Evolutionary conservation across 2,888 invertebrate species (phyloP), one percentile per base, ranked within the genome.

Genomic region (Euphydryas editha): DNA sequence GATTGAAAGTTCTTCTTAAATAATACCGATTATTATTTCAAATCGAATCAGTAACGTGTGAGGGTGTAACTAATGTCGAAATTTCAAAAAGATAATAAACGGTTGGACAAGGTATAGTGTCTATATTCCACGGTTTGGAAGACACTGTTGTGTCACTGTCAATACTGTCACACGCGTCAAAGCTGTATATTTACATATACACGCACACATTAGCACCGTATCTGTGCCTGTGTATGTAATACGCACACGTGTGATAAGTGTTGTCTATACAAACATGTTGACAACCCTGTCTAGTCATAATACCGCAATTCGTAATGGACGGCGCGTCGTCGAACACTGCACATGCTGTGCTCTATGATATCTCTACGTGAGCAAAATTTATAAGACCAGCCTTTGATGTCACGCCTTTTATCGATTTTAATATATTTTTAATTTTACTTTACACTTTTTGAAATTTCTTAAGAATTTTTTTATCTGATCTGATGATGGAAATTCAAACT

Each of bases 281-380:
- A 24, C 21, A 51, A 24, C 24, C 47, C 47, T 47, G 20, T 15
- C 7, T n/a, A 7, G 24, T 30, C 51, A 8, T 51, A 24, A 49
- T 21, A 15, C 55, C 55, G 20, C 30, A 21, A 47, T 24, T 57
- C 17, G 37, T 57, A 49, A 62, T 62, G 37, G 57, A 49, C 47
- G 37, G 36, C 57, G 37, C 51, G 30, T 51, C 51, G 39, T 47
- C 10, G 39, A 49, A 65, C 56, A 46, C 58, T 61, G 55, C 64
- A 68, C 64, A 68, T 21, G 60, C 60, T 68, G 64, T 59, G 37
- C 49, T 57, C 17, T 57, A 65, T 54, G 58, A 58, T 61, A 58
- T 60, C 30, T 51, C 51, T 68, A 68, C 68, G 65, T 65, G 68
- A 42, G 18, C 47, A n/a, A 62, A 55, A 68, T 68, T 42, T 42